Conservation (phyloP, 2,113 vertebrate species). For the Anarhynchus alexandrinus region DNA sequence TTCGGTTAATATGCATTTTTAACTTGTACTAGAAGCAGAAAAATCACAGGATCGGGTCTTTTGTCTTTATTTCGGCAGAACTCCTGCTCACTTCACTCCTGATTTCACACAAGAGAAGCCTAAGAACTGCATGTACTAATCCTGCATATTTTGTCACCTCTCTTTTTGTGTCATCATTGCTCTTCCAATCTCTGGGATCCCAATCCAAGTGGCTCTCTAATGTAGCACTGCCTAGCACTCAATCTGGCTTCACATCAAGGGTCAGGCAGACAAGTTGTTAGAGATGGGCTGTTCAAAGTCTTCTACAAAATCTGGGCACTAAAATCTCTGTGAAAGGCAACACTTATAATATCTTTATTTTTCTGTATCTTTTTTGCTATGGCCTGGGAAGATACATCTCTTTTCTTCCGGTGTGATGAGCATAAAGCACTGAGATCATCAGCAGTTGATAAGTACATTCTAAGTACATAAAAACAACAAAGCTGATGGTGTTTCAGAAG, state of each 20-base stretch:
- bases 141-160: slow-evolving; percentile 62
- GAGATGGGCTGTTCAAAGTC: slow-evolving; percentile 42
- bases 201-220: slow-evolving; percentile 38
- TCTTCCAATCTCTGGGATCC: slow-evolving; percentile 52
- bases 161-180: slow-evolving; percentile 37
- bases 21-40: slow-evolving; percentile 35
- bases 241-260: slow-evolving; percentile 58
- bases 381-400: background rate
- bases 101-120: slow-evolving; percentile 56
- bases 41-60: slow-evolving; percentile 36
- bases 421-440: background rate
- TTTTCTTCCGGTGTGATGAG: background rate
- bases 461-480: background rate
- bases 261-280: slow-evolving; percentile 60
- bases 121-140: slow-evolving; percentile 61
- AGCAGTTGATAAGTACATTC: background rate
- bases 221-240: slow-evolving; percentile 53
- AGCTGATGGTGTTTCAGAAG: background rate
- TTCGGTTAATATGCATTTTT: background rate
- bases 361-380: background rate
- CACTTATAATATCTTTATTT: slow-evolving; percentile 28
- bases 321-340: slow-evolving; percentile 35
- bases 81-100: slow-evolving; percentile 47
- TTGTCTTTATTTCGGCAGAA: slow-evolving; percentile 15
- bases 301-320: slow-evolving; percentile 48